Conservation (phyloP, 1,140 invertebrate species). For the Ganaspis sp. region DNA sequence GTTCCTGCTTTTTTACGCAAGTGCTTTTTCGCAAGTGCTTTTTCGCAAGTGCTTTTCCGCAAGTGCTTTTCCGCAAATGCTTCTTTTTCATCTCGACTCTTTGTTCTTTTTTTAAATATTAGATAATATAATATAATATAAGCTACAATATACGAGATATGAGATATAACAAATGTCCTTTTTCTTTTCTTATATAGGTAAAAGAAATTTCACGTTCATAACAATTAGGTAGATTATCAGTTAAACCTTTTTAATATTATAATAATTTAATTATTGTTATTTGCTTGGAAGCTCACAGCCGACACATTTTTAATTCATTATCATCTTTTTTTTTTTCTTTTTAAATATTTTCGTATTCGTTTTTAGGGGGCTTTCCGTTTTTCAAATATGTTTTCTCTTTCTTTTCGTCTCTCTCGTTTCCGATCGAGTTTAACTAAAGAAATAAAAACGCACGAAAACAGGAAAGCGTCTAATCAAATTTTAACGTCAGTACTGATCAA, state of each 20-base stretch:
- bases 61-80: too few relatives aligned
- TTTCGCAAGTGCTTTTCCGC: too few relatives aligned
- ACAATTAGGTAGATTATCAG: slow-evolving; percentile 73
- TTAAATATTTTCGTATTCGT: slow-evolving; percentile 63
- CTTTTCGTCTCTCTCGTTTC: slow-evolving; percentile 46
- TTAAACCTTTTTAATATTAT: slow-evolving; percentile 74
- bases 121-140: slow-evolving; percentile 64
- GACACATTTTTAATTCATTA: slow-evolving; percentile 74
- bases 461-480: slow-evolving; percentile 19
- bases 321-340: slow-evolving; percentile 61
- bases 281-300: slow-evolving; percentile 77
- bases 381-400: slow-evolving; percentile 49
- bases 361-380: slow-evolving; percentile 64
- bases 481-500: slow-evolving; percentile 4
- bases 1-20: slow-evolving; percentile 30
- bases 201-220: slow-evolving; percentile 71
- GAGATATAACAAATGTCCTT: slow-evolving; percentile 69
- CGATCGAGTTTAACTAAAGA: background rate
- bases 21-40: too few relatives aligned
- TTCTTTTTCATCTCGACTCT: slow-evolving; percentile 49
- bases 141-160: slow-evolving; percentile 71
- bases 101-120: slow-evolving; percentile 59
- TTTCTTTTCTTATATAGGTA: slow-evolving; percentile 64
- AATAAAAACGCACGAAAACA: background rate
- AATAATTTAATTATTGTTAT: slow-evolving; percentile 78